Evolutionary conservation across 2,113 vertebrate genomes (phyloP).

Genomic region (Caranx ignobilis): DNA sequence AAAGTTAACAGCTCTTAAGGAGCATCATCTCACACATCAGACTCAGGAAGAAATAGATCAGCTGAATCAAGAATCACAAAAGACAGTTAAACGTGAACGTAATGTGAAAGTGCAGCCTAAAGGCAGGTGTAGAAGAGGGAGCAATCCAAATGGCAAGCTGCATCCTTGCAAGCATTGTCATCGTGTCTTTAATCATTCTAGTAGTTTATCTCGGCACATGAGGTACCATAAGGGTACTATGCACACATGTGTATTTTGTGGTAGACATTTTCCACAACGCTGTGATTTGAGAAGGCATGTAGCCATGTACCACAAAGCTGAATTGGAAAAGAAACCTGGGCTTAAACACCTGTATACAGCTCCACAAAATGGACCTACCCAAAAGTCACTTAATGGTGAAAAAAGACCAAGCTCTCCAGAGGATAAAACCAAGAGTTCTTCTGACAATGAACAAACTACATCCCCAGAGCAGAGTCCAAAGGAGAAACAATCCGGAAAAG

Average conservation of each 20-base stretch:
- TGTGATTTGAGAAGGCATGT: slow-evolving; percentile 84
- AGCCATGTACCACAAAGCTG: slow-evolving; percentile 82
- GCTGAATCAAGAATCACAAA: slow-evolving; percentile 69
- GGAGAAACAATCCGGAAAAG: slow-evolving; percentile 62
- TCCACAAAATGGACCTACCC: slow-evolving; percentile 49
- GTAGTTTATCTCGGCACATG: slow-evolving; percentile 86
- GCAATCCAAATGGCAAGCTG: slow-evolving; percentile 73
- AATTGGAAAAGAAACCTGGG: slow-evolving; percentile 73
- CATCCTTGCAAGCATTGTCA: slow-evolving; percentile 85
- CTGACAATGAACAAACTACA: slow-evolving; percentile 55
- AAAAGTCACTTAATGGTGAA: slow-evolving; percentile 39
- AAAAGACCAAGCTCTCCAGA: slow-evolving; percentile 45
- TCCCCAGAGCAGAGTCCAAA: slow-evolving; percentile 44
- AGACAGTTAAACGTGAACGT: slow-evolving; percentile 29
- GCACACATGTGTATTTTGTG: slow-evolving; percentile 83
- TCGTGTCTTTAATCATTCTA: slow-evolving; percentile 85
- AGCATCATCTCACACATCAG: slow-evolving; percentile 81
- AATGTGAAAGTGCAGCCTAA: slow-evolving; percentile 46
- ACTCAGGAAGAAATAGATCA: slow-evolving; percentile 77
- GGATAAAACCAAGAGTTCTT: slow-evolving; percentile 56
- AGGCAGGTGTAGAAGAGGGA: slow-evolving; percentile 49
- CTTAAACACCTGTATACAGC: slow-evolving; percentile 57
- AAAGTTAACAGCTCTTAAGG: slow-evolving; percentile 76
- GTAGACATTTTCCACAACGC: slow-evolving; percentile 83
- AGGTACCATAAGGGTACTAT: slow-evolving; percentile 86